Evolutionary conservation across 1,140 invertebrate genomes (phyloP).

Genomic region (Camponotus vicinus): DNA sequence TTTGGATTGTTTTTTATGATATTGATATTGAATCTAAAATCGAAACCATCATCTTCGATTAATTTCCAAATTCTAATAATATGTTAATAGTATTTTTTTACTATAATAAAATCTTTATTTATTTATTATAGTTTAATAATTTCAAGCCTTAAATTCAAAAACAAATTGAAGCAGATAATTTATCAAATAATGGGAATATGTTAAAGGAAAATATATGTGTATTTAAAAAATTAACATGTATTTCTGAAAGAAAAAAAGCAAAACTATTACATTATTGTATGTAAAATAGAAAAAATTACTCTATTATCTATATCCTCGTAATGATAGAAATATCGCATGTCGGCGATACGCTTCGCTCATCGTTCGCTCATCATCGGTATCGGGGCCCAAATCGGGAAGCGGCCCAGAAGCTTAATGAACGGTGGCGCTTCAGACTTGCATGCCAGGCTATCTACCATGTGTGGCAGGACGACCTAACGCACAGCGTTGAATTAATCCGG

Average conservation of each 20-base stretch:
- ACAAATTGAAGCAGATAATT: neutral
- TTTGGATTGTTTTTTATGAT: neutral
- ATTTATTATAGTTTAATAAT: neutral
- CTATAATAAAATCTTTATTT: neutral
- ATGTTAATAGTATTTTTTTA: neutral
- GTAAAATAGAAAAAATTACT: neutral
- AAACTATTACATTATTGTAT: neutral
- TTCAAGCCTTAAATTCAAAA: neutral
- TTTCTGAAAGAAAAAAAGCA: neutral
- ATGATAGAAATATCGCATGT: neutral
- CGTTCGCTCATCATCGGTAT: slow-evolving; percentile 3
- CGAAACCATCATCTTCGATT: too few relatives aligned
- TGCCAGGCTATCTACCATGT: neutral
- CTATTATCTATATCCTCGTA: neutral
- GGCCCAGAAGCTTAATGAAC: slow-evolving; percentile 62
- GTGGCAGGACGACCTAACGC: slow-evolving; percentile 38
- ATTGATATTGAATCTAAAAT: neutral
- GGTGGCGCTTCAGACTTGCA: slow-evolving; percentile 55
- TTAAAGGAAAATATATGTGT: neutral
- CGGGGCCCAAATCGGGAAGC: slow-evolving; percentile 61
- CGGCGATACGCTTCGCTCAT: slow-evolving; percentile 17
- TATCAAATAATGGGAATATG: neutral
- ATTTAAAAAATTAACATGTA: neutral
- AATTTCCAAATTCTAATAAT: neutral
- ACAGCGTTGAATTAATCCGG: slow-evolving; percentile 73